Evolutionary conservation across 2,888 invertebrate species (phyloP).

Genomic region (Heliconius erato): DNA sequence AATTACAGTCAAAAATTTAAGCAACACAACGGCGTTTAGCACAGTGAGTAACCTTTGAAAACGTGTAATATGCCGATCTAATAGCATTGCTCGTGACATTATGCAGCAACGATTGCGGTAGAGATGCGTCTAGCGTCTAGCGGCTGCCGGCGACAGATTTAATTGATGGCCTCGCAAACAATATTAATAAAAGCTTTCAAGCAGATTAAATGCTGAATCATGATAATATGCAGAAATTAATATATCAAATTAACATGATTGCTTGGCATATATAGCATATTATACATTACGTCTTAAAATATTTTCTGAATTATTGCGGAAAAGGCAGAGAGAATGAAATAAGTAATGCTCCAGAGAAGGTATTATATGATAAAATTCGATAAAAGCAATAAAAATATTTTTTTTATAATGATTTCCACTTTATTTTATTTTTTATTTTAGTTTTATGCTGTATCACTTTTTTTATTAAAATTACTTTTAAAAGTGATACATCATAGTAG

Average conservation of each 20-base stretch:
- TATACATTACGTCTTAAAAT: neutral
- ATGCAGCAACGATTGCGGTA: conserved; percentile 41
- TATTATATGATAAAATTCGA: too few species aligned
- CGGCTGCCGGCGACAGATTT: conserved; percentile 44
- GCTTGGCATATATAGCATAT: neutral
- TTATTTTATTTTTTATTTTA: too few species aligned
- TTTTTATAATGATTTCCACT: too few species aligned
- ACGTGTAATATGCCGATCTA: conserved; percentile 8
- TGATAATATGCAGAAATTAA: conserved; percentile 21
- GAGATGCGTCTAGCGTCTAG: conserved; percentile 41
- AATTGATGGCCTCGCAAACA: conserved; percentile 44
- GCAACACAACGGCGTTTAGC: neutral
- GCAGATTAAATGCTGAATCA: conserved; percentile 22
- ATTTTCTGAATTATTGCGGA: neutral
- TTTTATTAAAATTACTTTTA: too few species aligned
- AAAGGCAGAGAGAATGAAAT: too few species aligned
- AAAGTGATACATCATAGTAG: too few species aligned
- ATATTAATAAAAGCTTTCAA: conserved; percentile 35
- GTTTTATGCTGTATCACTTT: too few species aligned
- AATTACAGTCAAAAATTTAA: too few species aligned
- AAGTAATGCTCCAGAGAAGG: too few species aligned
- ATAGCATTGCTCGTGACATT: conserved; percentile 43
- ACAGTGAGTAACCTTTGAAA: neutral
- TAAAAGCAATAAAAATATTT: too few species aligned
- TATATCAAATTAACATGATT: conserved; percentile 16